Evolutionary conservation across 2,113 vertebrate genomes (phyloP).

Genomic region (Eublepharis macularius): DNA sequence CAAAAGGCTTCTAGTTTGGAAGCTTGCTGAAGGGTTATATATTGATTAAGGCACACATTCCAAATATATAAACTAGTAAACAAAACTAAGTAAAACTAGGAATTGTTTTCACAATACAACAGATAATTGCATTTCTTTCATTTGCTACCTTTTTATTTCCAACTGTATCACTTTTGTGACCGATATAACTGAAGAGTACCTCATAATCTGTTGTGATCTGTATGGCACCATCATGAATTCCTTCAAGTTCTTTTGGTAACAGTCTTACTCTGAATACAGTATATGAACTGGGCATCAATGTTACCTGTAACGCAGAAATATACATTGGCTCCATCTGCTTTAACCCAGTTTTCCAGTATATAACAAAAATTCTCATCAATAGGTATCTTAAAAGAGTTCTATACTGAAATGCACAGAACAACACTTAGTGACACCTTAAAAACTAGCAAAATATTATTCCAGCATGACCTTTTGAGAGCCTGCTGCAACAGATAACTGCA

Average conservation of each 20-base stretch:
- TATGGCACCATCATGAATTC: constrained; percentile 90
- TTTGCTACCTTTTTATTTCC: background rate
- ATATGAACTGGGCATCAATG: constrained; percentile 91
- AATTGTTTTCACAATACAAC: background rate
- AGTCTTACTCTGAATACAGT: constrained; percentile 92
- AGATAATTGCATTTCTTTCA: background rate
- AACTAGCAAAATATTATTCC: too few relatives aligned
- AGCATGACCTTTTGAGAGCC: too few relatives aligned
- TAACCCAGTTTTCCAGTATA: constrained; percentile 4
- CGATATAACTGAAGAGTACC: constrained; percentile 69
- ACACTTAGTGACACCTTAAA: too few relatives aligned
- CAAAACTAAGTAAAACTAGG: background rate
- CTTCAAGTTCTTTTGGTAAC: constrained; percentile 90
- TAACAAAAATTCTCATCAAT: background rate
- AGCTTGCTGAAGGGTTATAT: background rate
- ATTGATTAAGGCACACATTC: background rate
- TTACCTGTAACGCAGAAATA: constrained; percentile 78
- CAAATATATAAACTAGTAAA: background rate
- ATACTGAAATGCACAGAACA: background rate
- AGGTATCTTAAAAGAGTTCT: background rate
- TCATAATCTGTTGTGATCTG: constrained; percentile 98
- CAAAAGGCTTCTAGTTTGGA: background rate
- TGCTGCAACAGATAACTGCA: too few relatives aligned
- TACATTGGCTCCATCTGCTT: constrained; percentile 4
- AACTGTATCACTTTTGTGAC: background rate